Evolutionary conservation across 2,113 vertebrate genomes (phyloP).

Genomic region (Fukomys damarensis): DNA sequence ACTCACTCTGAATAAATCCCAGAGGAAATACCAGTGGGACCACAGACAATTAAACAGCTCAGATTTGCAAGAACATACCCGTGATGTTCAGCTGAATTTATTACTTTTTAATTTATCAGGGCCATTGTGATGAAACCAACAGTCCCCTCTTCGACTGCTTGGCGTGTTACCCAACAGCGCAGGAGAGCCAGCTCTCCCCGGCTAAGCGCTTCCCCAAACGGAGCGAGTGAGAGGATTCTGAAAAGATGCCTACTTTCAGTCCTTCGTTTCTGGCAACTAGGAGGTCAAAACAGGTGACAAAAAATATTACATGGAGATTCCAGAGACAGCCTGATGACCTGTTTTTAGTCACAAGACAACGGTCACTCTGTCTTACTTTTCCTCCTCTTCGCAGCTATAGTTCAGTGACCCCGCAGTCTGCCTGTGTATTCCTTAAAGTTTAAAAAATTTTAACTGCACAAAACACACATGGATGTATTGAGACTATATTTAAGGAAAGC

Average conservation of each 20-base stretch:
- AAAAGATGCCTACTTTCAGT: constrained; percentile 60
- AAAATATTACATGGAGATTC: constrained; percentile 42
- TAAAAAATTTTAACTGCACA: background rate
- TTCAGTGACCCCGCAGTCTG: background rate
- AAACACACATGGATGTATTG: background rate
- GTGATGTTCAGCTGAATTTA: constrained; percentile 72
- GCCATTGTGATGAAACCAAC: constrained; percentile 71
- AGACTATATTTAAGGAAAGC: background rate
- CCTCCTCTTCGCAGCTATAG: background rate
- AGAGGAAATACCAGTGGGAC: constrained; percentile 44
- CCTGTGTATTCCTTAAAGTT: background rate
- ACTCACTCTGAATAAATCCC: constrained; percentile 65
- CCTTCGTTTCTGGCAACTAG: constrained; percentile 49
- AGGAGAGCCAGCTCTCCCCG: background rate
- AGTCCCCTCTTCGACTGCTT: background rate
- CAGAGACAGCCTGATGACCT: background rate
- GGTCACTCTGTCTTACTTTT: background rate
- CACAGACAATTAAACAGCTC: constrained; percentile 42
- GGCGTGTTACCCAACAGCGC: constrained; percentile 60
- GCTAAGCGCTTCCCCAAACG: constrained; percentile 49
- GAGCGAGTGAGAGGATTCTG: constrained; percentile 46
- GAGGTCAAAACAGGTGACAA: constrained; percentile 37
- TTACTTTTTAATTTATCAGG: constrained; percentile 80
- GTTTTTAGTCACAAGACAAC: background rate
- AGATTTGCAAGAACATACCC: constrained; percentile 61